Conservation (phyloP, 2,113 vertebrate genomes). For the Ammodytes marinus region DNA sequence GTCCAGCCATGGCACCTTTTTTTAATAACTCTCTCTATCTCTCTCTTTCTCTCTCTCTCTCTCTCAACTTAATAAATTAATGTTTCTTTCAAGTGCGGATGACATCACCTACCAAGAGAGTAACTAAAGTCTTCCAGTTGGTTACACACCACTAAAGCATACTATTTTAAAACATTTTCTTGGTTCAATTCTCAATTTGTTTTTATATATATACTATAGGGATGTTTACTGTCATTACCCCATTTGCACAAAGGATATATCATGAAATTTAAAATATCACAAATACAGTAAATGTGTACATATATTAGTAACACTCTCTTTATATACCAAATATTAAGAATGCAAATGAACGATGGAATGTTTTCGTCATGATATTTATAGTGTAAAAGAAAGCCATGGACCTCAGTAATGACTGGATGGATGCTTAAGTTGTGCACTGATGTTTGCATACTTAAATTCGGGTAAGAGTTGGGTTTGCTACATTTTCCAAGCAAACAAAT, state of each 20-base stretch:
- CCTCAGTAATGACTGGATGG: not conserved
- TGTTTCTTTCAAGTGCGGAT: slow-evolving; percentile 10
- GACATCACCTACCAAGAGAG: slow-evolving; percentile 4
- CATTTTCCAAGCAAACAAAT: not conserved
- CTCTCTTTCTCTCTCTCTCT: not conserved
- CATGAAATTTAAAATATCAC: not conserved
- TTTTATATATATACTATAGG: not conserved
- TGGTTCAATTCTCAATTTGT: not conserved
- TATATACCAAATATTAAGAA: too few species aligned
- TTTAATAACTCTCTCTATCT: not conserved
- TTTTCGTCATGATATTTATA: not conserved
- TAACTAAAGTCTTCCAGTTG: not conserved
- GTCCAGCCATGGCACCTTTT: slow-evolving; percentile 49
- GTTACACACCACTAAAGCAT: not conserved
- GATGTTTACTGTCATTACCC: not conserved
- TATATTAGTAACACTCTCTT: not conserved
- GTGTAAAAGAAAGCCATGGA: not conserved
- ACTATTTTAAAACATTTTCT: too few species aligned
- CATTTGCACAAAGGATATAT: not conserved
- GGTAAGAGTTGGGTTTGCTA: not conserved
- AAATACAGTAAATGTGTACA: not conserved
- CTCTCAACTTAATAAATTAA: not conserved
- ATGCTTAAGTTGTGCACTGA: not conserved
- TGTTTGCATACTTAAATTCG: not conserved
- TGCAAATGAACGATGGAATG: not conserved